These are phyloP conservation scores for Malachius bipustulatus DNA, from an alignment of 2,888 invertebrate species.

Conservation along the genomic window DNA sequence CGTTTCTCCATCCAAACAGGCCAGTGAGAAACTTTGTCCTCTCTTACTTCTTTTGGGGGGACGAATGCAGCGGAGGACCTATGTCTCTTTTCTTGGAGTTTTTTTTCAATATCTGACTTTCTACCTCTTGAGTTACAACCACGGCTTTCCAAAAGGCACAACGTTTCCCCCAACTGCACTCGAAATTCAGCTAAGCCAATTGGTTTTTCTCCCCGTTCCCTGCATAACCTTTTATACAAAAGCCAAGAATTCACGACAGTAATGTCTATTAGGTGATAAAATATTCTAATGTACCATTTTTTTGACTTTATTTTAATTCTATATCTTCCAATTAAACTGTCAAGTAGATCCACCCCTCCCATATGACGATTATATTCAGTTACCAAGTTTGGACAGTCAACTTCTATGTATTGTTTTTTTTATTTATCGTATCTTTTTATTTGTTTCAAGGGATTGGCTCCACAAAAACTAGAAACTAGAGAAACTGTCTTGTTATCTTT, in stretches of 20 bases:
- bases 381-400: constrained; percentile 15
- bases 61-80: not conserved
- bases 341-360: constrained; percentile 23
- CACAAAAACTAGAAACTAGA: constrained; percentile 20
- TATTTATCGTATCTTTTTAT: constrained; percentile 16
- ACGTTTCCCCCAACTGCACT: constrained; percentile 7
- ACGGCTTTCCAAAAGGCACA: constrained; percentile 6
- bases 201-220: no score
- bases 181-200: constrained; percentile 6
- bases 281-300: constrained; percentile 18
- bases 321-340: constrained; percentile 20
- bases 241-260: constrained; percentile 19
- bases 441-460: constrained; percentile 9
- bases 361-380: constrained; percentile 22
- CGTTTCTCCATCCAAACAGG: constrained; percentile 7
- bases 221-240: constrained; percentile 16
- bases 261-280: constrained; percentile 18
- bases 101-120: constrained; percentile 2
- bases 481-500: constrained; percentile 22
- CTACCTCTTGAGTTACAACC: constrained; percentile 2
- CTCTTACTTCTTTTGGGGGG: constrained; percentile 12
- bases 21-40: constrained; percentile 13
- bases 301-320: constrained; percentile 16
- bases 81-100: constrained; percentile 6
- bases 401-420: constrained; percentile 11